Evolutionary conservation across 2,113 vertebrate genomes (phyloP).

Genomic region (Serilophus lunatus): DNA sequence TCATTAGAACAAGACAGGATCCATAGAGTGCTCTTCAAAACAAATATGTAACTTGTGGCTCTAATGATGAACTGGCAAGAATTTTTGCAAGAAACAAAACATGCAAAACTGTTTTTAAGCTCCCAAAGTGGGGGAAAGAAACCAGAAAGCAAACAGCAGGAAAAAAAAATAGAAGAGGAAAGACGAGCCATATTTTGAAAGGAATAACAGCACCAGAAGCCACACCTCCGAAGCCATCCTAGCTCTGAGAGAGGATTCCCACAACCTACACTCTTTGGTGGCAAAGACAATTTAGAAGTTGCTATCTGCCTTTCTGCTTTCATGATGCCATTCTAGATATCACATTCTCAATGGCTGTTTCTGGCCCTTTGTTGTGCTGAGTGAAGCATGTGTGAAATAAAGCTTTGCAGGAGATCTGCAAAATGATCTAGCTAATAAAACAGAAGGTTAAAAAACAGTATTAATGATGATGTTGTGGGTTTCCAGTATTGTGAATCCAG

Average conservation of each 20-base stretch:
- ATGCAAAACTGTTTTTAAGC: not conserved
- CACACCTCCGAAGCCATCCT: not conserved
- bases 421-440: not conserved
- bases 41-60: not conserved
- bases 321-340: not conserved
- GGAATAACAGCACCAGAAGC: not conserved
- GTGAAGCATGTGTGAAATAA: not conserved
- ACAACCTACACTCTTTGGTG: not conserved
- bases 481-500: not conserved
- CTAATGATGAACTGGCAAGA: not conserved
- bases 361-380: not conserved
- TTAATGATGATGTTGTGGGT: not conserved
- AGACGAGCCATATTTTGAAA: not conserved
- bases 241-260: not conserved
- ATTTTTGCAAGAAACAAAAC: not conserved
- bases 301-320: not conserved
- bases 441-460: not conserved
- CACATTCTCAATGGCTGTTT: not conserved
- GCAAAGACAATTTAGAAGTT: not conserved
- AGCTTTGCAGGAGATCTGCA: not conserved
- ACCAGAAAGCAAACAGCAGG: accelerated
- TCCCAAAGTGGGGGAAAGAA: not conserved
- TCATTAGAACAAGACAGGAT: not conserved
- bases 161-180: not conserved
- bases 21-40: not conserved